Percentiles rank a stretch among this genome's conserved stretches.
Evolutionary conservation across 2,113 vertebrate species (phyloP).

Genomic region (Tychaedon coryphoeus): DNA sequence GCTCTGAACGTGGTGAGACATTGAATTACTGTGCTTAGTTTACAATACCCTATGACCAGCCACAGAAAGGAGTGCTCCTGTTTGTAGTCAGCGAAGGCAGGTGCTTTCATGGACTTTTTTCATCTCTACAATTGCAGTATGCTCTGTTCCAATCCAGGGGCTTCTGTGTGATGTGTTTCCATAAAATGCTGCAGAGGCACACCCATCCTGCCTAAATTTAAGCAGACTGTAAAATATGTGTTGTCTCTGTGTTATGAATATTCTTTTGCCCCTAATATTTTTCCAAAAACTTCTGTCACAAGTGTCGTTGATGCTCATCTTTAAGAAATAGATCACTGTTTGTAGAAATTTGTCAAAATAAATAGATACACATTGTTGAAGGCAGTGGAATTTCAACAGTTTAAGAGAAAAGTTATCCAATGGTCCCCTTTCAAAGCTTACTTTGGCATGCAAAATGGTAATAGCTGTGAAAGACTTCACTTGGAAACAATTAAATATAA

Average conservation of each 20-base stretch:
- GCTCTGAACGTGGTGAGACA: background rate
- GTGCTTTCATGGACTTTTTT: background rate
- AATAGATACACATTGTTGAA: background rate
- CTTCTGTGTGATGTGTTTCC: background rate
- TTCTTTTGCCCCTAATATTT: background rate
- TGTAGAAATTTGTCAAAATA: background rate
- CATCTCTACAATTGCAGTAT: background rate
- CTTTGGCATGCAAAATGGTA: background rate
- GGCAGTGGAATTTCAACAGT: background rate
- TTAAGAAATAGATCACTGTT: background rate
- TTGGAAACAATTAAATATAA: background rate
- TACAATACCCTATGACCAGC: background rate
- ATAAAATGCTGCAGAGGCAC: background rate
- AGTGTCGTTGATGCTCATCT: accelerated
- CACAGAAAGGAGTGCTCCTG: background rate
- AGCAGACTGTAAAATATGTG: background rate
- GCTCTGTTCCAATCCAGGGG: background rate
- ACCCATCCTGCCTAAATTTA: background rate
- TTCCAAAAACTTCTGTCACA: background rate
- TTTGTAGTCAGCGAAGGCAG: background rate
- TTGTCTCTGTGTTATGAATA: background rate
- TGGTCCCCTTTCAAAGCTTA: background rate
- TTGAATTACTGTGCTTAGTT: background rate
- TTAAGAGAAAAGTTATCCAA: background rate
- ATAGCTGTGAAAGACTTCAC: background rate